Percentiles rank a stretch among this genome's conserved stretches.
Conservation (phyloP, 2,797 vertebrate genomes). For the Anguilla obscura region DNA sequence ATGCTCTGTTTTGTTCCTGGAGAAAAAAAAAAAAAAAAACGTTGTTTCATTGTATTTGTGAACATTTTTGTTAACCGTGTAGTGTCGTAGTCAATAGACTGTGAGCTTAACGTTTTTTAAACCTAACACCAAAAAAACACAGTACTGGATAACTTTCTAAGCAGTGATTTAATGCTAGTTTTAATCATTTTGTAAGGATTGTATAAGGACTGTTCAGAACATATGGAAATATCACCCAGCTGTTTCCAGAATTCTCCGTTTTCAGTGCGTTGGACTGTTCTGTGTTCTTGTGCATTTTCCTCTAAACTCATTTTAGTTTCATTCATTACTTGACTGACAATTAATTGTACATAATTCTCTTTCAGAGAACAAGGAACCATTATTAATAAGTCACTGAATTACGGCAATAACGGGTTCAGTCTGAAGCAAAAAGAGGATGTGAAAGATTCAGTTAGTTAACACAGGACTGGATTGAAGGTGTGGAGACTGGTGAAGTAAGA, state of each 20-base stretch:
- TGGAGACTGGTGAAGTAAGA: background rate
- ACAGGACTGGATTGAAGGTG: background rate
- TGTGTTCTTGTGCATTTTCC: background rate
- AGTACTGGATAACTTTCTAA: background rate
- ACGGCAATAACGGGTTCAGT: background rate
- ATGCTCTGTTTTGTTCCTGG: background rate
- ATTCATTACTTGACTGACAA: background rate
- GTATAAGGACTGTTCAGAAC: background rate
- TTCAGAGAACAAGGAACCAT: background rate
- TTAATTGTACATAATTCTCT: background rate
- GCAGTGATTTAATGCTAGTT: conserved; percentile 4
- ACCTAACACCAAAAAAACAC: conserved; percentile 8
- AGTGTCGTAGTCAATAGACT: background rate
- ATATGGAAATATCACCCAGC: background rate
- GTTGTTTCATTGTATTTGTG: background rate
- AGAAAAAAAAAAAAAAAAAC: background rate
- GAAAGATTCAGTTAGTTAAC: background rate
- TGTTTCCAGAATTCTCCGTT: background rate
- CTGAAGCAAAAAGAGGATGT: background rate
- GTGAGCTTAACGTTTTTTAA: background rate
- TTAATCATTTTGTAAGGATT: background rate
- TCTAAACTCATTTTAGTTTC: background rate
- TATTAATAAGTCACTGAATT: background rate
- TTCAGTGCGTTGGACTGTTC: background rate
- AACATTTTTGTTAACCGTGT: background rate